phyloP scores from a whole-genome alignment of 2,113 vertebrate genomes.

The Seriola quinqueradiata region DNA sequence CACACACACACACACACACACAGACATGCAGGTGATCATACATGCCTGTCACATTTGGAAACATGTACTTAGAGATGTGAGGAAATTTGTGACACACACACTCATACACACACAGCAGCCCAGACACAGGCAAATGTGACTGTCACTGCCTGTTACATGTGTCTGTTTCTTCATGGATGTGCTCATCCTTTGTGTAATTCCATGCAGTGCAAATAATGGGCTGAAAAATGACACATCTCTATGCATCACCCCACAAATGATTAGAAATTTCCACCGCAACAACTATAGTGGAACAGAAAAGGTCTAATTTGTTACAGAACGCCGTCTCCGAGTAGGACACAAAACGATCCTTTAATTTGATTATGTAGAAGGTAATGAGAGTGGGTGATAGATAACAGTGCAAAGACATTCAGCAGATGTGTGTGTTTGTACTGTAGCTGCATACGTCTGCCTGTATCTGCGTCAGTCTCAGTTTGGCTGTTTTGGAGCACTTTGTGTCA shows the following conservation, averaged over 20 bases:
- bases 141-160: conserved; percentile 4
- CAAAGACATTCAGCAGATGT: background rate
- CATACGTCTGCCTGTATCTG: background rate
- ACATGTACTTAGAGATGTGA: background rate
- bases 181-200: conserved; percentile 16
- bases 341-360: background rate
- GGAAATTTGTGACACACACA: background rate
- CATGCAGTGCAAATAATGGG: background rate
- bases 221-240: background rate
- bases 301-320: conserved; percentile 13
- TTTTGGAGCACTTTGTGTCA: background rate
- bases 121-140: background rate
- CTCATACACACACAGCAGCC: background rate
- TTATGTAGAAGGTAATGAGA: background rate
- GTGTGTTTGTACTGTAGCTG: background rate
- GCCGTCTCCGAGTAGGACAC: background rate
- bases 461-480: conserved; percentile 1
- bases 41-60: background rate
- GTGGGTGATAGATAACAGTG: background rate
- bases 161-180: conserved; percentile 13
- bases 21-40: background rate
- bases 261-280: background rate
- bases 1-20: conserved; percentile 23
- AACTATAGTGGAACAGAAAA: conserved; percentile 3
- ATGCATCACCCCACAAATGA: background rate